Base-by-base conservation (phyloP, 2,888 invertebrate genomes). In the Mylabris sibirica region DNA sequence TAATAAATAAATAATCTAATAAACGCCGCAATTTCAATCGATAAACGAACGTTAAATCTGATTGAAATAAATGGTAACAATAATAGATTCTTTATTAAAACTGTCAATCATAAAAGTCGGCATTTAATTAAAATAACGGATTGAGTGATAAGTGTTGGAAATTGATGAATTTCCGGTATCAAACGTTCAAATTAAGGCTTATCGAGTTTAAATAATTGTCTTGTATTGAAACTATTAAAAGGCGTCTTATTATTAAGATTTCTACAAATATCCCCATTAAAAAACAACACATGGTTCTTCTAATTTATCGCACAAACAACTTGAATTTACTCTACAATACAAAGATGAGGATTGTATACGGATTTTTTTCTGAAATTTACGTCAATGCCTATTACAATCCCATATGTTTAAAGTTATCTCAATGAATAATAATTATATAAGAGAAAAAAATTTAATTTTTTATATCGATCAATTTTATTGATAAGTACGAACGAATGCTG, bases 291-390 rank as follows among this genome's bases (percentile, higher is more conserved):
- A 61, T 61, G 61, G 61, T 61, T 61, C 41, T 14, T 14, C 4
- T 14, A 41, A 41, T 12, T 14, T 11, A 12, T 9, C 14, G 12
- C 12, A 41, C 14, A n/a, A 41, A 3, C 14, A n/a, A n/a, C n/a
- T n/a, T n/a, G n/a, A n/a, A n/a, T n/a, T n/a, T n/a, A n/a, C n/a
- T n/a, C n/a, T n/a, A n/a, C n/a, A n/a, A 35, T 41, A 41, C 14
- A 20, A 35, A 35, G 61, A 61, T 53, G 66, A 26, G 61, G 24
- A 49, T 20, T 49, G 49, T 49, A 8, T 0, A 20, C 41, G 3
- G 22, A 53, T 70, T 68, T 71, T 73, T 73, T 72, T 61, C 24
- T 59, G 34, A 59, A 62, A 70, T 70, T 67, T 74, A 67, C 73
- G 73, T 74, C 73, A 74, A 53, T 65, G 35, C 22, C 49, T 61